A percentile compares a stretch with the other conserved stretches of the same genome.
These are phyloP conservation scores for Drosophila flavopinicola DNA, from an alignment of 2,888 invertebrate genomes.

Conservation along the genomic window DNA sequence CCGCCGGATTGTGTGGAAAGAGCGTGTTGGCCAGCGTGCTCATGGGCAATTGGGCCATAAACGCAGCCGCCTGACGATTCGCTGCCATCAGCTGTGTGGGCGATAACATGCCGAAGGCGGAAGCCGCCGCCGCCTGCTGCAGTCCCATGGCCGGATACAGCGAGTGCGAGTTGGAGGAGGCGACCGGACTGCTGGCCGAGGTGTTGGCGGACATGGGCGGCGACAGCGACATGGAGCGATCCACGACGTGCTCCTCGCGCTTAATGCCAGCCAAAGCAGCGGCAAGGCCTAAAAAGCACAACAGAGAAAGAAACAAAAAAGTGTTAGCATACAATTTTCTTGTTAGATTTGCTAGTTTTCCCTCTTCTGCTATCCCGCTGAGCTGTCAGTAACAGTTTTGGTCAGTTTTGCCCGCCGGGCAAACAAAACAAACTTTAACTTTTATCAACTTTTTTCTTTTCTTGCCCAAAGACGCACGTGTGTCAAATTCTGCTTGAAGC, in stretches of 20 bases:
- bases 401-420: slow-evolving; percentile 37
- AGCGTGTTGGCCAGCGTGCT: slow-evolving; percentile 82
- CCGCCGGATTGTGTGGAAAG: slow-evolving; percentile 84
- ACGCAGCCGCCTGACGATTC: slow-evolving; percentile 83
- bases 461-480: slow-evolving; percentile 53
- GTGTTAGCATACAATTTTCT: slow-evolving; percentile 28
- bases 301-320: slow-evolving; percentile 2
- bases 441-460: slow-evolving; percentile 11
- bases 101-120: slow-evolving; percentile 84
- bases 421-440: slow-evolving; percentile 6
- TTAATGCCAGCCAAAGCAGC: slow-evolving; percentile 84
- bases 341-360: slow-evolving; percentile 2
- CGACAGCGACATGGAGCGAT: slow-evolving; percentile 81
- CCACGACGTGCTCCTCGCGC: slow-evolving; percentile 80
- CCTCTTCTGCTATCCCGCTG: slow-evolving; percentile 20
- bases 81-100: slow-evolving; percentile 82
- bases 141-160: slow-evolving; percentile 81
- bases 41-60: slow-evolving; percentile 84
- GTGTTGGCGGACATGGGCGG: slow-evolving; percentile 83
- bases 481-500: slow-evolving; percentile 14
- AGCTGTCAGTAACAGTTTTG: slow-evolving; percentile 45
- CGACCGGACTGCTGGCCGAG: slow-evolving; percentile 68
- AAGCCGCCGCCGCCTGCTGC: slow-evolving; percentile 83
- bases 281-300: slow-evolving; percentile 82
- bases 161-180: slow-evolving; percentile 33